Conservation (phyloP, 2,113 vertebrate species). For the Oophaga pumilio region DNA sequence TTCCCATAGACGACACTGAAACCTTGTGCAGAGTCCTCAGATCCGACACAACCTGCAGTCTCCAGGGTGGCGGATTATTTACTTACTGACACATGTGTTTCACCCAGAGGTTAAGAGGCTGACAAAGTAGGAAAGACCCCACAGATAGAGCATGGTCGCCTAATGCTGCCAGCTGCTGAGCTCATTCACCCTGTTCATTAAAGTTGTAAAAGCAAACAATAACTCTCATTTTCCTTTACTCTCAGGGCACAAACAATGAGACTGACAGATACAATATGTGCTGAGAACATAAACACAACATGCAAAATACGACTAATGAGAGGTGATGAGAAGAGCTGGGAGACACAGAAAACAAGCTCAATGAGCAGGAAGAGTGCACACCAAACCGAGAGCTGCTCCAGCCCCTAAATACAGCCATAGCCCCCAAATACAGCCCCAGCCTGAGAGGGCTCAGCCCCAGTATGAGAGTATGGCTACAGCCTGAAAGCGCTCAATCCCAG, state of each 20-base stretch:
- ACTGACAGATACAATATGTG: conserved; percentile 41
- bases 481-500: background rate
- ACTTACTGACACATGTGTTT: conserved; percentile 36
- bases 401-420: background rate
- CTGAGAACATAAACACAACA: conserved; percentile 26
- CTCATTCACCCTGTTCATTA: conserved; percentile 49
- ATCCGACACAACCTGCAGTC: background rate
- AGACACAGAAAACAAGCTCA: conserved; percentile 24
- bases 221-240: conserved; percentile 35
- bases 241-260: conserved; percentile 31
- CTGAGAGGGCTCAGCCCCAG: no score
- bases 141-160: conserved; percentile 37
- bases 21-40: background rate
- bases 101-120: conserved; percentile 29
- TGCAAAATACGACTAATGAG: conserved; percentile 39
- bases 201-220: conserved; percentile 50
- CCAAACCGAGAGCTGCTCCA: background rate
- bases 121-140: conserved; percentile 41
- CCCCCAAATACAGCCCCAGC: background rate
- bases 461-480: no score
- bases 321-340: conserved; percentile 15
- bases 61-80: conserved; percentile 3
- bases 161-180: conserved; percentile 36
- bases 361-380: background rate
- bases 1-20: background rate